Percentiles rank a stretch among this genome's conserved stretches.
phyloP scores from a whole-genome alignment of 2,797 vertebrate genomes.

The Clarias platycephalus region DNA sequence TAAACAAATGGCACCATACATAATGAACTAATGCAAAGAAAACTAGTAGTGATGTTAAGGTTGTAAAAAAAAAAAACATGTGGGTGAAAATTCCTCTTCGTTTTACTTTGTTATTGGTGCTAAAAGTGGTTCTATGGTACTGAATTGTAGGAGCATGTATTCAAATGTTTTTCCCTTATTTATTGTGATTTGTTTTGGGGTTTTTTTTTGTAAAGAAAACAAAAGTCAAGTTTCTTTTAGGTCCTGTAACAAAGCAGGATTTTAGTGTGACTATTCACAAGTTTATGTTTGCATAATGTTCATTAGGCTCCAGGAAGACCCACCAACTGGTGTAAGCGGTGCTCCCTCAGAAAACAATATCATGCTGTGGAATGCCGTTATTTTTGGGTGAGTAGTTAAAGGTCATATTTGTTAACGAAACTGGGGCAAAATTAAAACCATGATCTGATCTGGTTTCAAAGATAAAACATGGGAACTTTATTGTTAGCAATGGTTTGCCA shows the following conservation, averaged over 20 bases:
- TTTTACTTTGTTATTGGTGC: not conserved
- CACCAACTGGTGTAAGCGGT: constrained; percentile 96
- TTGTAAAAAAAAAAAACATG: too few relatives aligned
- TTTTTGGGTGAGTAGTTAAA: constrained; percentile 91
- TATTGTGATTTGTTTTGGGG: too few relatives aligned
- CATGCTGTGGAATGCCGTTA: constrained; percentile 99
- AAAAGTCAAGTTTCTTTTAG: not conserved
- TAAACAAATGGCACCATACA: not conserved
- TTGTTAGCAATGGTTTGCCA: not conserved
- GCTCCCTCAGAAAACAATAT: constrained; percentile 99
- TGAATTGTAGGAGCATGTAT: too few relatives aligned
- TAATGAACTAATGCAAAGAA: not conserved
- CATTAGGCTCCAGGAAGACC: constrained; percentile 96
- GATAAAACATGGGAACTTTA: not conserved
- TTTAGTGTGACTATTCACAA: not conserved
- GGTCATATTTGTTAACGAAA: not conserved
- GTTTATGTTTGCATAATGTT: constrained; percentile 18
- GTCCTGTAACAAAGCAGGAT: not conserved
- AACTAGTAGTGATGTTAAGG: too few relatives aligned
- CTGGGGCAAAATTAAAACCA: not conserved
- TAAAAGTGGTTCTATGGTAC: not conserved
- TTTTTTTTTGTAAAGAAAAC: not conserved
- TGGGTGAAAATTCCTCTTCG: not conserved
- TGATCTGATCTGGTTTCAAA: not conserved
- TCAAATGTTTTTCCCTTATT: not conserved